Percentiles rank a stretch among this genome's conserved stretches.
phyloP scores from a whole-genome alignment of 2,888 invertebrate species.

The Lycaena phlaeas region DNA sequence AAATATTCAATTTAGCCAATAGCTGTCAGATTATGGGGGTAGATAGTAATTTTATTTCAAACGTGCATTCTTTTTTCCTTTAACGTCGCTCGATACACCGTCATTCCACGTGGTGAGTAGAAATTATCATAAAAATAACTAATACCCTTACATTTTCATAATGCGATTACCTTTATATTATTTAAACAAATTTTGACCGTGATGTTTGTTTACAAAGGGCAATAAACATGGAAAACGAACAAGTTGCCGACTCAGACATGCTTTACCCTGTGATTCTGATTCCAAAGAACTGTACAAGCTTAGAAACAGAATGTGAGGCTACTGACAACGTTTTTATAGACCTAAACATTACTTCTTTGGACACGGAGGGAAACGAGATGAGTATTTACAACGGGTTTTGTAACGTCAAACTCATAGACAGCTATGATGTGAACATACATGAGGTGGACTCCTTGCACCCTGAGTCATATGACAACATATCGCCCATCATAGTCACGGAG shows the following conservation, averaged over 20 bases:
- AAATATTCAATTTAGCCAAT: neutral
- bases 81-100: constrained; percentile 27
- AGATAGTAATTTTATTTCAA: constrained; percentile 8
- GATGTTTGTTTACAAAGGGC: constrained; percentile 14
- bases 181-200: constrained; percentile 26
- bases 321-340: constrained; percentile 47
- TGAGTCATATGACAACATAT: constrained; percentile 19
- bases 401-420: constrained; percentile 45
- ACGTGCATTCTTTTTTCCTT: neutral
- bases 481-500: constrained; percentile 31
- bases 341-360: constrained; percentile 40
- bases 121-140: constrained; percentile 11
- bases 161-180: constrained; percentile 34
- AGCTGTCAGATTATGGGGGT: constrained; percentile 13
- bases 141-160: constrained; percentile 22
- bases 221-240: constrained; percentile 27
- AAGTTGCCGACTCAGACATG: constrained; percentile 23
- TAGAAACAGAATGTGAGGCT: constrained; percentile 40
- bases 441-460: constrained; percentile 11
- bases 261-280: constrained; percentile 44
- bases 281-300: constrained; percentile 43
- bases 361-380: constrained; percentile 42
- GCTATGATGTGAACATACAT: constrained; percentile 28
- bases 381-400: constrained; percentile 48
- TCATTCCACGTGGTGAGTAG: constrained; percentile 46